Evolutionary conservation across 2,888 invertebrate genomes (phyloP).

Genomic region (Lasioglossum malachurum): DNA sequence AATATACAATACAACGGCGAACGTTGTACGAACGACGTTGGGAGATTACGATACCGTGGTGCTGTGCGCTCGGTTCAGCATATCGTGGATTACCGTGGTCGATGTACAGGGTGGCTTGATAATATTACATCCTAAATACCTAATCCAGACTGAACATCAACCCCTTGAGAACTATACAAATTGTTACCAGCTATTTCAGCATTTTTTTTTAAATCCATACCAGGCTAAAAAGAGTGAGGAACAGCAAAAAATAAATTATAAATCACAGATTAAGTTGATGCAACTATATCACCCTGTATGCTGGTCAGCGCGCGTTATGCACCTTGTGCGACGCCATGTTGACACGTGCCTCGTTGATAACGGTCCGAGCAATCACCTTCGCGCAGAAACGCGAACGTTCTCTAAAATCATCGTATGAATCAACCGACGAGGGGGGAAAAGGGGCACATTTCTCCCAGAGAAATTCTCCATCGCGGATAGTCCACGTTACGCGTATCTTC

Average conservation of each 20-base stretch:
- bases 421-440: constrained; percentile 8
- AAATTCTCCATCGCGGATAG: background rate
- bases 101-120: constrained; percentile 28
- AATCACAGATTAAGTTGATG: background rate
- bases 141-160: background rate
- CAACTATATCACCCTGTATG: background rate
- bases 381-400: constrained; percentile 11
- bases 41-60: constrained; percentile 52
- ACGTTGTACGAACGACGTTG: constrained; percentile 12
- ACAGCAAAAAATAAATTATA: background rate
- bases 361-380: constrained; percentile 21
- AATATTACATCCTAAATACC: background rate
- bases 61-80: constrained; percentile 33
- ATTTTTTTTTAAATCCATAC: background rate
- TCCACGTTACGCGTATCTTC: constrained; percentile 16
- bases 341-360: constrained; percentile 56
- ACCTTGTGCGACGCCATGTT: constrained; percentile 56
- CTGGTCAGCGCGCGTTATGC: constrained; percentile 42
- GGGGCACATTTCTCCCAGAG: background rate
- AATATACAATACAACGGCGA: constrained; percentile 45
- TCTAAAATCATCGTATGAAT: constrained; percentile 38
- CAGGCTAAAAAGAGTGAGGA: background rate
- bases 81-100: constrained; percentile 59
- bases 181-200: background rate
- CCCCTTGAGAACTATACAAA: background rate